Percentiles rank a stretch among this genome's conserved stretches.
These are phyloP conservation scores for Pogonocichla stellata DNA, from an alignment of 2,113 vertebrate species.

Conservation along the genomic window DNA sequence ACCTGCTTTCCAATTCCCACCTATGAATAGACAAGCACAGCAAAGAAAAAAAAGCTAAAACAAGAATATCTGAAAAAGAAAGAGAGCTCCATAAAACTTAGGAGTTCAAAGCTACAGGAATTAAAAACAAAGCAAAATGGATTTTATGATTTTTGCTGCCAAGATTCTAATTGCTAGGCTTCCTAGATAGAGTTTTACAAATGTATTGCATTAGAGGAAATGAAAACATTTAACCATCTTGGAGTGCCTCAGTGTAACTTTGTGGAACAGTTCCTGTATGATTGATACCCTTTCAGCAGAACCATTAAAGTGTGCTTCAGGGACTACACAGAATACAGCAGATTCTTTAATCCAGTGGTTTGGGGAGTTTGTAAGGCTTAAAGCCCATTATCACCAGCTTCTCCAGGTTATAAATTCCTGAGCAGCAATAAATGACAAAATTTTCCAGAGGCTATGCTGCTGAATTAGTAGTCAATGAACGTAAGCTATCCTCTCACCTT, in stretches of 20 bases:
- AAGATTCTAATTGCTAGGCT: neutral
- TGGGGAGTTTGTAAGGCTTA: slow-evolving; percentile 29
- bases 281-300: slow-evolving; percentile 45
- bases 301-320: slow-evolving; percentile 57
- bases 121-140: neutral
- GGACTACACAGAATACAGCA: slow-evolving; percentile 20
- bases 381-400: slow-evolving; percentile 29
- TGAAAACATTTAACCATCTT: neutral
- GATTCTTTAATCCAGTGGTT: slow-evolving; percentile 44
- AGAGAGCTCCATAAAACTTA: neutral
- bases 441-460: slow-evolving; percentile 12
- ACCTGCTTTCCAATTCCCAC: neutral
- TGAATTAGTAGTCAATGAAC: slow-evolving; percentile 31
- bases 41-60: neutral
- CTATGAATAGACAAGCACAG: neutral
- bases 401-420: slow-evolving; percentile 52
- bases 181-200: neutral
- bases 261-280: neutral
- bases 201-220: neutral
- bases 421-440: slow-evolving; percentile 40
- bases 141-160: neutral
- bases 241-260: neutral
- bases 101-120: neutral
- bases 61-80: neutral
- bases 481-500: neutral